phyloP scores from a whole-genome alignment of 2,113 vertebrate genomes.

The Neodontobutis hainanensis region DNA sequence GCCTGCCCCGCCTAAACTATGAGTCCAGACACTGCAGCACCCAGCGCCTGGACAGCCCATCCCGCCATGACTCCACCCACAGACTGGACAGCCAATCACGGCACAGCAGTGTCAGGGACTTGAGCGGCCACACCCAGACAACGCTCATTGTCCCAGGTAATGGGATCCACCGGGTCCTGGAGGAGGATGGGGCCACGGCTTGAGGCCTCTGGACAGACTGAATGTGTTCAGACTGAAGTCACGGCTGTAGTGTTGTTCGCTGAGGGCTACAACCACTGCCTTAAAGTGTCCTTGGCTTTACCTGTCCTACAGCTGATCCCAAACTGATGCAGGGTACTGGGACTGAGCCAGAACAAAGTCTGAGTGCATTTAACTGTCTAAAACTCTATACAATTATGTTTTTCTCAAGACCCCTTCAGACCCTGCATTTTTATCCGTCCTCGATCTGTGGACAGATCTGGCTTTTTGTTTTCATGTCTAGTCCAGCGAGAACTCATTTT shows the following conservation, averaged over 20 bases:
- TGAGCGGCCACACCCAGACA: constrained; percentile 76
- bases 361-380: neutral
- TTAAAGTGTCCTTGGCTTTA: constrained; percentile 49
- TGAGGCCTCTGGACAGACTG: constrained; percentile 23
- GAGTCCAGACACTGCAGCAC: constrained; percentile 67
- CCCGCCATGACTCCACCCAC: constrained; percentile 87
- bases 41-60: constrained; percentile 76
- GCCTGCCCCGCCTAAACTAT: constrained; percentile 86
- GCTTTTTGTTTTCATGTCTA: too few species aligned
- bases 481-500: too few species aligned
- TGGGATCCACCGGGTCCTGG: constrained; percentile 89
- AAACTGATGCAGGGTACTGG: neutral
- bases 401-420: neutral
- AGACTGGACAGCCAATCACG: constrained; percentile 89
- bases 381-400: too few species aligned
- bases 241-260: neutral
- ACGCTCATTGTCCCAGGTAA: constrained; percentile 86
- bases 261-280: constrained; percentile 15
- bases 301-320: constrained; percentile 2
- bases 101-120: constrained; percentile 88
- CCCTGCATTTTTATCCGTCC: neutral
- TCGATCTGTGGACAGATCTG: too few species aligned
- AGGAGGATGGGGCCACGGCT: constrained; percentile 80
- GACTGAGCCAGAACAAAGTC: neutral
- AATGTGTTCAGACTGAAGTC: neutral